phyloP scores from a whole-genome alignment of 2,888 invertebrate species.

The Rugalucina vietnamica region DNA sequence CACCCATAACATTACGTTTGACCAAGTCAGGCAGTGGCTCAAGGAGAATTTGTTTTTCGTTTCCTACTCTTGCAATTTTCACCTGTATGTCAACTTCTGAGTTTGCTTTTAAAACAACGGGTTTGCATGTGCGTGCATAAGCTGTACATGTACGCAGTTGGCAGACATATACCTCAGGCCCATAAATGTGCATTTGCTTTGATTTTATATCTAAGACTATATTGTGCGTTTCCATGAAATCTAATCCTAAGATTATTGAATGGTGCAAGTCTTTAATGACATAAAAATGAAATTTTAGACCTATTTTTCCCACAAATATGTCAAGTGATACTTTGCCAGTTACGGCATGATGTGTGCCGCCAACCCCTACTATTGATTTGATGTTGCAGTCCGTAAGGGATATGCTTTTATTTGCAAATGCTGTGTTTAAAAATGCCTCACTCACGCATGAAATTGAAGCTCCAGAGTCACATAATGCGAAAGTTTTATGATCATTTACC shows the following conservation, averaged over 20 bases:
- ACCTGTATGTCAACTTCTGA: slow-evolving; percentile 12
- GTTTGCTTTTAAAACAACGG: background rate
- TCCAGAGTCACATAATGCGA: background rate
- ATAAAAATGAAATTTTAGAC: slow-evolving; percentile 24
- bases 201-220: slow-evolving; percentile 31
- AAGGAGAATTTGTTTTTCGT: slow-evolving; percentile 12
- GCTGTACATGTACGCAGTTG: slow-evolving; percentile 1
- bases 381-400: background rate
- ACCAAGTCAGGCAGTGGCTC: slow-evolving; percentile 13
- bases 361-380: slow-evolving; percentile 32
- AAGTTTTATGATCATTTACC: background rate
- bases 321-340: slow-evolving; percentile 19
- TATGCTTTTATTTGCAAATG: background rate
- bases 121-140: slow-evolving; percentile 14
- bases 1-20: slow-evolving; percentile 35
- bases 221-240: slow-evolving; percentile 41
- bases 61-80: slow-evolving; percentile 8
- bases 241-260: slow-evolving; percentile 44
- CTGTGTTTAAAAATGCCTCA: background rate
- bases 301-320: slow-evolving; percentile 17
- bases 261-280: slow-evolving; percentile 51
- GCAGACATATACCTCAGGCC: slow-evolving; percentile 2
- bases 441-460: background rate
- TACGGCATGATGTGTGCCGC: slow-evolving; percentile 37
- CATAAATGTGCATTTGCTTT: slow-evolving; percentile 23